Conservation (phyloP, 1,140 invertebrate genomes). For the Eubasilissa regina region DNA sequence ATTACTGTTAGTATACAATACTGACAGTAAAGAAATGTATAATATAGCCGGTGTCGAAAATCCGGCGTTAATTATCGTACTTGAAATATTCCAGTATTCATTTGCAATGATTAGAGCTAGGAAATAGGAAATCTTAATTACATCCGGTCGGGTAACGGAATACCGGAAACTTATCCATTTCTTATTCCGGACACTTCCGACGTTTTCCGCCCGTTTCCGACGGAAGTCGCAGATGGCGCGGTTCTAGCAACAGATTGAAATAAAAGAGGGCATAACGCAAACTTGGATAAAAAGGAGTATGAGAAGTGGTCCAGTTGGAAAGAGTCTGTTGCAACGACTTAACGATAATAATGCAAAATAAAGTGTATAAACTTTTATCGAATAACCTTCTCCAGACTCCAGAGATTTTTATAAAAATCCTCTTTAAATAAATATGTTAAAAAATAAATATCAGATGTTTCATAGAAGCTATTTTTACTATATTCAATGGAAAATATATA, state of each 20-base stretch:
- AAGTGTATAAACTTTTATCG: neutral
- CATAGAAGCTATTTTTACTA: no score
- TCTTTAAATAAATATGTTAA: no score
- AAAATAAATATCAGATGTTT: no score
- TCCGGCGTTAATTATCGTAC: no score
- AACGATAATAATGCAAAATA: slow-evolving; percentile 30
- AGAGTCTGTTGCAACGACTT: slow-evolving; percentile 5
- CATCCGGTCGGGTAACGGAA: neutral
- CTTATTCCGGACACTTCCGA: slow-evolving; percentile 35
- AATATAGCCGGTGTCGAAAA: no score
- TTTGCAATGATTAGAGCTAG: slow-evolving; percentile 12
- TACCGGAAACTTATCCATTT: slow-evolving; percentile 39
- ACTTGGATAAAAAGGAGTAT: neutral
- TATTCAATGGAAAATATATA: no score
- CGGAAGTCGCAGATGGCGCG: slow-evolving; percentile 39
- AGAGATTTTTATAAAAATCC: no score
- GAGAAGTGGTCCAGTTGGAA: neutral
- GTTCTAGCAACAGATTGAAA: slow-evolving; percentile 30
- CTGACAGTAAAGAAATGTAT: no score
- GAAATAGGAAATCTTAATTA: slow-evolving; percentile 32
- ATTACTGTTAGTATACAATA: no score
- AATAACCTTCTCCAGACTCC: no score
- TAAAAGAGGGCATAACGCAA: slow-evolving; percentile 24
- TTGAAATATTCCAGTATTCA: neutral
- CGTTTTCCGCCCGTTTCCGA: neutral